These are phyloP conservation scores for Pterois miles DNA, from an alignment of 2,797 vertebrate species.

Conservation along the genomic window DNA sequence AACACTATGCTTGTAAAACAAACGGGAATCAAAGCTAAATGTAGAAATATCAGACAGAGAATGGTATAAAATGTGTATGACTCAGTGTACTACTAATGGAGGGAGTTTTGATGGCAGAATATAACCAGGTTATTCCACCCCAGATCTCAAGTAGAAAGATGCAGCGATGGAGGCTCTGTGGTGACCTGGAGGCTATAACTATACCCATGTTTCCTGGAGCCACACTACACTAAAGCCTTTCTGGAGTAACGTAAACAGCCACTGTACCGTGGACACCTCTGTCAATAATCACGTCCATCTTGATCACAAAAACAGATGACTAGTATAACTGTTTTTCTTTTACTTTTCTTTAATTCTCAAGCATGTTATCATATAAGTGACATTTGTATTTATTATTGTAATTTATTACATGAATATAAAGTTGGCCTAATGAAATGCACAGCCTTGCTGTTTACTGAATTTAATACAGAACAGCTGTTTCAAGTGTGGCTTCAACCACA, in stretches of 20 bases:
- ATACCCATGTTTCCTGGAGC: neutral
- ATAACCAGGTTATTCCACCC: neutral
- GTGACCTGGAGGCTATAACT: neutral
- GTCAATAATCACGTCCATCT: no score
- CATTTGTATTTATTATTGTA: no score
- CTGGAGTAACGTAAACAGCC: neutral
- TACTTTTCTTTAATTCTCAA: no score
- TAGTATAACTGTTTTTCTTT: no score
- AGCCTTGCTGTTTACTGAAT: no score
- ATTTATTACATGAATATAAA: no score
- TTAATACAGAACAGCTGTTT: no score
- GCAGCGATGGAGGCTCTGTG: neutral
- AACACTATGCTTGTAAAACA: neutral
- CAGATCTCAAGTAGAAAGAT: neutral
- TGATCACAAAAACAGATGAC: no score
- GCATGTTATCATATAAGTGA: no score
- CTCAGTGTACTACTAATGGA: neutral
- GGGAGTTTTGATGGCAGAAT: neutral
- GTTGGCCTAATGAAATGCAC: no score
- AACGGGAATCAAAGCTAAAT: neutral
- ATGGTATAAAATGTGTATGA: neutral
- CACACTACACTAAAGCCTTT: neutral
- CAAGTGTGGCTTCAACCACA: no score
- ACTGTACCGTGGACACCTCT: no score
- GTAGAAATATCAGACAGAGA: neutral